Evolutionary conservation across 2,888 invertebrate genomes (phyloP).

Genomic region (Parelbella ahira): DNA sequence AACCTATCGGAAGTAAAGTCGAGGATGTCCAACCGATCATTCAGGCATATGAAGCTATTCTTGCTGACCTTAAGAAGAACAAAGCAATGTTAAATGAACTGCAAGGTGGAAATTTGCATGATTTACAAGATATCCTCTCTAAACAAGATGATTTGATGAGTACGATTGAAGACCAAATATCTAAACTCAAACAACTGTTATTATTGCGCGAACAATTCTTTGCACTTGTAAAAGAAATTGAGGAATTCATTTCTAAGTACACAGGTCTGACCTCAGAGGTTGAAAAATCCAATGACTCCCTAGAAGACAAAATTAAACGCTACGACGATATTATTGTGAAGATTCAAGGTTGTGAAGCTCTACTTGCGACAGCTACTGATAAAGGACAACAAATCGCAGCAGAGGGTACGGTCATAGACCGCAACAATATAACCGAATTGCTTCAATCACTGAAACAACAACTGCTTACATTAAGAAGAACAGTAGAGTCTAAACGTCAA

Average conservation of each 20-base stretch:
- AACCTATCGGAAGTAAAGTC: conserved; percentile 92
- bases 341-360: conserved; percentile 94
- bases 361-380: conserved; percentile 91
- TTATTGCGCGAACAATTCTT: conserved; percentile 93
- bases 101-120: conserved; percentile 87
- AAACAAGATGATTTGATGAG: conserved; percentile 93
- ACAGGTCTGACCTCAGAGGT: conserved; percentile 92
- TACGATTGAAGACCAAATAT: conserved; percentile 92
- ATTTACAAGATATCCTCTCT: conserved; percentile 87
- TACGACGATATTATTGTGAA: conserved; percentile 92
- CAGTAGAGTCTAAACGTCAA: conserved; percentile 91
- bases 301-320: conserved; percentile 92
- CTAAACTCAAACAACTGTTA: conserved; percentile 88
- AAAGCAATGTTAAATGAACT: conserved; percentile 88
- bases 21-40: conserved; percentile 94
- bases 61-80: conserved; percentile 88
- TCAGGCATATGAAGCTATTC: conserved; percentile 87
- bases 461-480: conserved; percentile 86
- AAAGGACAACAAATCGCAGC: conserved; percentile 96
- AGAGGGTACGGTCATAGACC: conserved; percentile 92
- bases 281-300: conserved; percentile 89
- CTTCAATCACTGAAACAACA: conserved; percentile 93
- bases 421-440: conserved; percentile 93
- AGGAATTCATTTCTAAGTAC: conserved; percentile 92
- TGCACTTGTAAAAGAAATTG: conserved; percentile 91